phyloP scores from a whole-genome alignment of 2,797 vertebrate genomes.

The Cuniculus paca region DNA sequence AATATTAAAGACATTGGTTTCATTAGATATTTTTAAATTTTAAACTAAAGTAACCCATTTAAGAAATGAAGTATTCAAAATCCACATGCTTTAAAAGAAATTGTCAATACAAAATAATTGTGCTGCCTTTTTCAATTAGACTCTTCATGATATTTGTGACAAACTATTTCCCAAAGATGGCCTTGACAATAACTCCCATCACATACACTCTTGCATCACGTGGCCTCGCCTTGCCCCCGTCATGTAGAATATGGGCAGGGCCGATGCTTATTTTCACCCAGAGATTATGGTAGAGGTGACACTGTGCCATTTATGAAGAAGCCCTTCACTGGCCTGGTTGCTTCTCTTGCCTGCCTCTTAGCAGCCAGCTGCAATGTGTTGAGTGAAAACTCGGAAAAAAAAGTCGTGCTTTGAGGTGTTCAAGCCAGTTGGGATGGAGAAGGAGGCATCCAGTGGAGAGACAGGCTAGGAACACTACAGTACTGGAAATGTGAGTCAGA shows the following conservation, averaged over 20 bases:
- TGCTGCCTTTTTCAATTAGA: not conserved
- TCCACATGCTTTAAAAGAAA: not conserved
- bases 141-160: not conserved
- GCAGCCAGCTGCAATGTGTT: not conserved
- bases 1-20: not conserved
- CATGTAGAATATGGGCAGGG: not conserved
- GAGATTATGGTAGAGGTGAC: not conserved
- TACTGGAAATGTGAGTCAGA: not conserved
- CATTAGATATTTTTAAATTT: not conserved
- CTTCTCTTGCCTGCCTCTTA: not conserved
- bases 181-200: not conserved
- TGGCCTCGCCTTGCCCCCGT: not conserved
- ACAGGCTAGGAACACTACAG: not conserved
- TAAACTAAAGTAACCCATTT: not conserved
- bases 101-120: not conserved
- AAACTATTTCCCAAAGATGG: not conserved
- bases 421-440: not conserved
- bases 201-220: fast-evolving
- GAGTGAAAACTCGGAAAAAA: not conserved
- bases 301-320: not conserved
- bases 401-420: too few species aligned
- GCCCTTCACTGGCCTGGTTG: not conserved
- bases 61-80: not conserved
- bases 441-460: not conserved
- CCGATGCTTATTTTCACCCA: not conserved